Conservation (phyloP, 2,113 vertebrate species). For the Hepsetus odoe region DNA sequence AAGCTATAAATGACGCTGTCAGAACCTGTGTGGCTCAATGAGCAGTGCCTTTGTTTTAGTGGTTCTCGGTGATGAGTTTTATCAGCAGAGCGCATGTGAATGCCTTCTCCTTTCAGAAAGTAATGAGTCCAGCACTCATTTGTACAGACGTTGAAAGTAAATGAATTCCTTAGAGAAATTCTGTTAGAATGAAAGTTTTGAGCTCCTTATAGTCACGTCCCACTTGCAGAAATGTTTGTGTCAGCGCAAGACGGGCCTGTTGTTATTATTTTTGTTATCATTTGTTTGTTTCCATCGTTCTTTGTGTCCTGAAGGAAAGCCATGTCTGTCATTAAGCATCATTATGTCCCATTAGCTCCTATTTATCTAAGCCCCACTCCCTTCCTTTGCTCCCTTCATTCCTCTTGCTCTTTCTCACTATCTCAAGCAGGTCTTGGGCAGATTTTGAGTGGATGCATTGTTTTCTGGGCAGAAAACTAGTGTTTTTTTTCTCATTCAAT, state of each 20-base stretch:
- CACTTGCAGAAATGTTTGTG: constrained; percentile 51
- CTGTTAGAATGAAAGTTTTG: too few relatives aligned
- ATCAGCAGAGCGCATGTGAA: background rate
- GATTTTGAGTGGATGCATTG: constrained; percentile 58
- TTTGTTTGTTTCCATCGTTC: constrained; percentile 74
- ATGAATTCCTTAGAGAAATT: too few relatives aligned
- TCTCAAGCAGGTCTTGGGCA: constrained; percentile 35
- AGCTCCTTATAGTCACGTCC: constrained; percentile 59
- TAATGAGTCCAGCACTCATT: constrained; percentile 10
- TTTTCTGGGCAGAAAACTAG: constrained; percentile 49
- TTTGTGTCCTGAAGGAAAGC: constrained; percentile 71
- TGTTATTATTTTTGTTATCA: constrained; percentile 66
- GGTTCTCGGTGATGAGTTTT: too few relatives aligned
- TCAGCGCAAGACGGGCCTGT: constrained; percentile 54
- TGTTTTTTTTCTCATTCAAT: constrained; percentile 40
- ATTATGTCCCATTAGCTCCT: constrained; percentile 80
- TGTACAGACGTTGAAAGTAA: background rate
- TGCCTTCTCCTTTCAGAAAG: background rate
- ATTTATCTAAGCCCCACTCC: constrained; percentile 78
- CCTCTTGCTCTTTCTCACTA: constrained; percentile 59
- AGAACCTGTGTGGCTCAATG: background rate
- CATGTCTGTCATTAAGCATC: constrained; percentile 77
- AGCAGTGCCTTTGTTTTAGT: background rate
- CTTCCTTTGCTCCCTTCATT: constrained; percentile 68
- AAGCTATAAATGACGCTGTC: too few relatives aligned